These are phyloP conservation scores for Pammene fasciana DNA, from an alignment of 2,888 invertebrate species.

Conservation along the genomic window DNA sequence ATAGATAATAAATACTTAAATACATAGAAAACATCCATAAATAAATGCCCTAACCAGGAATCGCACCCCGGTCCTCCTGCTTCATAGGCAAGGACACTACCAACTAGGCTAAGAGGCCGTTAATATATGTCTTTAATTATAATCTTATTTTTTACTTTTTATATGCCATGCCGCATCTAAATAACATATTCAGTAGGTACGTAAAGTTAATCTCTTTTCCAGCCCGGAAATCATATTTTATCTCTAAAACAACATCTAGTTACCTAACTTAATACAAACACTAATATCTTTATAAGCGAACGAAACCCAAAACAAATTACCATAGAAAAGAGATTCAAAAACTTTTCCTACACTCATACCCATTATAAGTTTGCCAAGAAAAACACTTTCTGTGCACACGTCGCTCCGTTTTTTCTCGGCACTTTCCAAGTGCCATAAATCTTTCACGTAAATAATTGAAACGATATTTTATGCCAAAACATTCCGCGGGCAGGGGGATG, in stretches of 20 bases:
- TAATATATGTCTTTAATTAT: too few relatives aligned
- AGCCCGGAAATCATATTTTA: slow-evolving; percentile 7
- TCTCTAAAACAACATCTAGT: slow-evolving; percentile 1
- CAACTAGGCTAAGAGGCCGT: too few relatives aligned
- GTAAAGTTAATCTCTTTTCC: neutral
- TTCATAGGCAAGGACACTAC: too few relatives aligned
- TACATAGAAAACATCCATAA: too few relatives aligned
- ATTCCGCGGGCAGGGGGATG: slow-evolving; percentile 79
- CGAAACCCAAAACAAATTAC: slow-evolving; percentile 79
- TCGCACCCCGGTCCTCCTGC: too few relatives aligned
- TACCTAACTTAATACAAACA: slow-evolving; percentile 56
- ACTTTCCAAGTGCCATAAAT: slow-evolving; percentile 83
- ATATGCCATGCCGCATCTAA: too few relatives aligned
- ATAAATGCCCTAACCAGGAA: too few relatives aligned
- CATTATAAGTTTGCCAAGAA: slow-evolving; percentile 83
- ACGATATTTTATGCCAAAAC: slow-evolving; percentile 85
- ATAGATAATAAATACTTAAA: too few relatives aligned
- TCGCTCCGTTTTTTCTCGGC: slow-evolving; percentile 81
- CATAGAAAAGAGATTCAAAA: slow-evolving; percentile 82
- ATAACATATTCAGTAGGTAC: too few relatives aligned
- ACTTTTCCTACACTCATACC: slow-evolving; percentile 80
- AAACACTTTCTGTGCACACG: slow-evolving; percentile 83
- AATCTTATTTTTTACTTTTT: too few relatives aligned
- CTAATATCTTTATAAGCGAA: slow-evolving; percentile 74
- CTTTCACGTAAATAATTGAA: slow-evolving; percentile 84